These are phyloP conservation scores for Mareca strepera DNA, from an alignment of 2,797 vertebrate species.

Conservation along the genomic window DNA sequence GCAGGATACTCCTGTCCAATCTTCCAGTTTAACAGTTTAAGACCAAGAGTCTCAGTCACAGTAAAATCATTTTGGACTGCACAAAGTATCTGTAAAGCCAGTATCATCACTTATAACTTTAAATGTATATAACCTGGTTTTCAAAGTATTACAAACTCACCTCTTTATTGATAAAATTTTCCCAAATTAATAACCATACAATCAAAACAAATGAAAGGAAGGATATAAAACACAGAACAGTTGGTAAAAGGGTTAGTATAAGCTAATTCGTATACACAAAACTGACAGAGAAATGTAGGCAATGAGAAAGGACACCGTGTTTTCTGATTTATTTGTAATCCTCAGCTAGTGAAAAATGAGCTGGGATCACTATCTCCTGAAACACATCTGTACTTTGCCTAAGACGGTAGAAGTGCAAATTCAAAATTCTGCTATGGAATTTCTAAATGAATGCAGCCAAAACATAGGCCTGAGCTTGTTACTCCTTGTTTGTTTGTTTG, in stretches of 20 bases:
- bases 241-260: neutral
- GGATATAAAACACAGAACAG: neutral
- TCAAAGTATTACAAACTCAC: neutral
- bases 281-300: neutral
- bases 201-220: neutral
- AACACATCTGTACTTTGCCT: neutral
- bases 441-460: neutral
- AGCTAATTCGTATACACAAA: neutral
- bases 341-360: neutral
- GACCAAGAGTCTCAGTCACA: neutral
- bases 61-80: neutral
- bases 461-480: neutral
- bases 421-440: neutral
- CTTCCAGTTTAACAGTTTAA: neutral
- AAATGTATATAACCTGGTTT: neutral
- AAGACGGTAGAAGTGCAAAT: neutral
- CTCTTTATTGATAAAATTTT: neutral
- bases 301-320: fast-evolving
- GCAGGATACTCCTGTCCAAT: neutral
- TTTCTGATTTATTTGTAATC: neutral
- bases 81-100: neutral
- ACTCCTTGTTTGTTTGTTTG: too few relatives aligned
- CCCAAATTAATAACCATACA: neutral
- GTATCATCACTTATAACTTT: neutral
- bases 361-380: neutral